phyloP scores from a whole-genome alignment of 2,888 invertebrate species.

The Chouioia cunea region DNA sequence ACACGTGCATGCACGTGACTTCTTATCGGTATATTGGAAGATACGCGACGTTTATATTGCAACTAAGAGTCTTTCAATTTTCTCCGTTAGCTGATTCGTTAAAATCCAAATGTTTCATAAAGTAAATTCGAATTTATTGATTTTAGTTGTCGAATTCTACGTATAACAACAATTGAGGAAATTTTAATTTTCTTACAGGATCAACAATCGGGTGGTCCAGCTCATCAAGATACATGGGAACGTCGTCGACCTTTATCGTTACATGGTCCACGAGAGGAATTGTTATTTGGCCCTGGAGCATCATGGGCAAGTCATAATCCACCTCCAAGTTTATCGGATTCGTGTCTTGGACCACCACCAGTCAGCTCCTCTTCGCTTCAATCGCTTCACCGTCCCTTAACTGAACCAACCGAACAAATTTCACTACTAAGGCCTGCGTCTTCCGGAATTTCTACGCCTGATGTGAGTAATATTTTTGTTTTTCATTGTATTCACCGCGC shows the following conservation, averaged over 20 bases:
- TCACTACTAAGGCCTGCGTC: neutral
- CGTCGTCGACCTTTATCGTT: slow-evolving; percentile 34
- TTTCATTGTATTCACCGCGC: neutral
- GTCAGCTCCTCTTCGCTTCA: neutral
- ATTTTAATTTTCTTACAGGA: neutral
- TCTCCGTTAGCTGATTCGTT: no score
- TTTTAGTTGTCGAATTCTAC: no score
- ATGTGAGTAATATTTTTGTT: neutral
- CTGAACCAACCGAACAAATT: neutral
- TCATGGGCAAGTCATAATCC: neutral
- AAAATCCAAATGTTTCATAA: no score
- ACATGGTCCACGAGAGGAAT: slow-evolving; percentile 39
- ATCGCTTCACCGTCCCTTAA: neutral
- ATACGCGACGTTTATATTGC: no score
- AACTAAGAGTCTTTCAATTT: no score
- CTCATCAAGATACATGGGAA: slow-evolving; percentile 1
- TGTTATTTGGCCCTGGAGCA: slow-evolving; percentile 21
- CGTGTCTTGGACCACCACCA: neutral
- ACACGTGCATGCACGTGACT: no score
- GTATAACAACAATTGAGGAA: no score
- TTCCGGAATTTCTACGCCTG: neutral
- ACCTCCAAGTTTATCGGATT: no score
- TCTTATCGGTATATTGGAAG: no score
- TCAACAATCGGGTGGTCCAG: neutral
- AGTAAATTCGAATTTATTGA: no score